Evolutionary conservation across 2,113 vertebrate genomes (phyloP).

Genomic region (Oophaga pumilio): DNA sequence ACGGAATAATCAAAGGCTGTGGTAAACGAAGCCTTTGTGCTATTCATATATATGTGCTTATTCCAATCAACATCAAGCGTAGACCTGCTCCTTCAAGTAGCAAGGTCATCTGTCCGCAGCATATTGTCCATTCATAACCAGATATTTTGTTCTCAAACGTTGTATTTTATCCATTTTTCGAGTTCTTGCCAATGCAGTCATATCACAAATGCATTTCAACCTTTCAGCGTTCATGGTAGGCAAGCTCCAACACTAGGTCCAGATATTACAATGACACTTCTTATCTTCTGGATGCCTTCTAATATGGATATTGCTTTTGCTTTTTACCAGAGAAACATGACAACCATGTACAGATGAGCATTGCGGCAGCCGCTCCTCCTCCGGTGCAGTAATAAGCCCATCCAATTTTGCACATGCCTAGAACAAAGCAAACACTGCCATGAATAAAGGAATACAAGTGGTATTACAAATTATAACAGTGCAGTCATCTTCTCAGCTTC

Average conservation of each 20-base stretch:
- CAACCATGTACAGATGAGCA: conserved; percentile 94
- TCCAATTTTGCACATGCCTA: conserved; percentile 93
- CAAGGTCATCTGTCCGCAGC: conserved; percentile 54
- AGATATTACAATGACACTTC: neutral
- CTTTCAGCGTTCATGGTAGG: neutral
- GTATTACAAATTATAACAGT: neutral
- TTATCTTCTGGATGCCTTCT: neutral
- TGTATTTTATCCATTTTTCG: neutral
- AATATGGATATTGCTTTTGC: conserved; percentile 97
- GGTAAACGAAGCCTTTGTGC: conserved; percentile 21
- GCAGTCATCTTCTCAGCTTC: neutral
- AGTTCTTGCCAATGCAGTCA: neutral
- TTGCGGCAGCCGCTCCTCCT: conserved; percentile 79
- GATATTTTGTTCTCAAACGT: neutral
- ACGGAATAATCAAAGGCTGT: conserved; percentile 28
- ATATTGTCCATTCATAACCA: conserved; percentile 50
- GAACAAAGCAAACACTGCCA: conserved; percentile 17
- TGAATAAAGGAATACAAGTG: neutral
- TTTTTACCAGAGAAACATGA: conserved; percentile 96
- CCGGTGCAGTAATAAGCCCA: conserved; percentile 97
- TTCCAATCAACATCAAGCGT: neutral
- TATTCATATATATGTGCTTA: conserved; percentile 68
- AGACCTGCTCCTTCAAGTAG: conserved; percentile 24
- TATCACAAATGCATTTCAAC: neutral
- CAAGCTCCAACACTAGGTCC: conserved; percentile 58